phyloP scores from a whole-genome alignment of 1,140 invertebrate species.

The Heterodera carotae region DNA sequence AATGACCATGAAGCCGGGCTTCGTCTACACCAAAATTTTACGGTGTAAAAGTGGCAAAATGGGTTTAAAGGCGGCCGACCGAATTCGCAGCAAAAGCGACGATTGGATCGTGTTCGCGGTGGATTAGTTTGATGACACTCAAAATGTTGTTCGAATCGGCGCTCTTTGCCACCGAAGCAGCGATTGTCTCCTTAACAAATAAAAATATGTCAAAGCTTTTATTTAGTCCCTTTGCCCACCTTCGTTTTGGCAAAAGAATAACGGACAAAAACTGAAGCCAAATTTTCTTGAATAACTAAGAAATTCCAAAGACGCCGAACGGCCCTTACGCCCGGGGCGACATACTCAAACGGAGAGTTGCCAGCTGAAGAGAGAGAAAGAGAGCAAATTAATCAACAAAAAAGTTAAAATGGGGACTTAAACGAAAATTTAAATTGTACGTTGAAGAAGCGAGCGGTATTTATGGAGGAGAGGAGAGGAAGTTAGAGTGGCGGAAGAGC shows the following conservation, averaged over 20 bases:
- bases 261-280: slow-evolving; percentile 92
- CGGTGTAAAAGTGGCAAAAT: not conserved
- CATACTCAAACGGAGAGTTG: slow-evolving; percentile 90
- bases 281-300: slow-evolving; percentile 84
- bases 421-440: slow-evolving; percentile 69
- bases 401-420: no score
- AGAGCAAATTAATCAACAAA: not conserved
- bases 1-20: slow-evolving; percentile 79
- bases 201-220: no score
- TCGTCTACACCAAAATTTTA: slow-evolving; percentile 71
- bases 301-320: slow-evolving; percentile 84
- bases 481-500: not conserved
- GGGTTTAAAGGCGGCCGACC: slow-evolving; percentile 66
- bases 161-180: not conserved
- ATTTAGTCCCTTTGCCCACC: no score
- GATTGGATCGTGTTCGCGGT: slow-evolving; percentile 98
- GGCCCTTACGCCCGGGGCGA: slow-evolving; percentile 52
- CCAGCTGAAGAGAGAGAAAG: not conserved
- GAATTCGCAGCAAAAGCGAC: slow-evolving; percentile 91
- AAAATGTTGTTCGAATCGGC: slow-evolving; percentile 58
- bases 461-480: slow-evolving; percentile 85
- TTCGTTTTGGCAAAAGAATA: slow-evolving; percentile 83
- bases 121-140: slow-evolving; percentile 81
- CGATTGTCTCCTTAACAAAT: slow-evolving; percentile 21
- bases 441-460: slow-evolving; percentile 86